phyloP scores from a whole-genome alignment of 1,140 invertebrate genomes.

The Heterodera carotae region DNA sequence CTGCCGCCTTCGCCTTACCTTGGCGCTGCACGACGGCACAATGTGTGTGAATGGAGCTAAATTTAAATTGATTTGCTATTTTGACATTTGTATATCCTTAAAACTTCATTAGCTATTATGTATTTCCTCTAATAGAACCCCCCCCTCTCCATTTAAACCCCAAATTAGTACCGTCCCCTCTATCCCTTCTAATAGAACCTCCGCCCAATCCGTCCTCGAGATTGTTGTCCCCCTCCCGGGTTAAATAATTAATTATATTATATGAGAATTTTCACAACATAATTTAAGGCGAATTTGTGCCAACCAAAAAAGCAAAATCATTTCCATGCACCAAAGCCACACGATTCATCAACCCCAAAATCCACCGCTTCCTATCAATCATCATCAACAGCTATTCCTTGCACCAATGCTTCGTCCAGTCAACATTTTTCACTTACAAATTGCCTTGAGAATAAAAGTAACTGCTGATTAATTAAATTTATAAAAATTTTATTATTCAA shows the following conservation, averaged over 20 bases:
- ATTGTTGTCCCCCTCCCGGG: no score
- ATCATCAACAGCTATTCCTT: background rate
- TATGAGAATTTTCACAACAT: no score
- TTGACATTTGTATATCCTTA: background rate
- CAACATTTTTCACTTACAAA: background rate
- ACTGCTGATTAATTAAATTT: background rate
- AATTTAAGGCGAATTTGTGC: background rate
- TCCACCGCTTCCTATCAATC: background rate
- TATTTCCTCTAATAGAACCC: no score
- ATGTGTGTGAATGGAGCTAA: background rate
- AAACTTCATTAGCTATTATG: background rate
- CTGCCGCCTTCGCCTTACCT: background rate
- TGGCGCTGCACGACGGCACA: background rate
- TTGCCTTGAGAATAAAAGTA: constrained; percentile 4
- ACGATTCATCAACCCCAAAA: constrained; percentile 38
- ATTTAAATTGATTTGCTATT: background rate
- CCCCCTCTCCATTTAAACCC: no score
- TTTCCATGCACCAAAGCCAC: constrained; percentile 22
- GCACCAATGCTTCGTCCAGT: background rate
- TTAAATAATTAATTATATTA: no score
- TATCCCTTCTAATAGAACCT: no score
- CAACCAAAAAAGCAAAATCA: background rate
- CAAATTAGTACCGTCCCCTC: no score
- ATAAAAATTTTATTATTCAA: background rate
- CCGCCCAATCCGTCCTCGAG: no score